A percentile compares a stretch with the other conserved stretches of the same genome.
phyloP scores from a whole-genome alignment of 2,113 vertebrate genomes.

The Benitochromis conjunctus region DNA sequence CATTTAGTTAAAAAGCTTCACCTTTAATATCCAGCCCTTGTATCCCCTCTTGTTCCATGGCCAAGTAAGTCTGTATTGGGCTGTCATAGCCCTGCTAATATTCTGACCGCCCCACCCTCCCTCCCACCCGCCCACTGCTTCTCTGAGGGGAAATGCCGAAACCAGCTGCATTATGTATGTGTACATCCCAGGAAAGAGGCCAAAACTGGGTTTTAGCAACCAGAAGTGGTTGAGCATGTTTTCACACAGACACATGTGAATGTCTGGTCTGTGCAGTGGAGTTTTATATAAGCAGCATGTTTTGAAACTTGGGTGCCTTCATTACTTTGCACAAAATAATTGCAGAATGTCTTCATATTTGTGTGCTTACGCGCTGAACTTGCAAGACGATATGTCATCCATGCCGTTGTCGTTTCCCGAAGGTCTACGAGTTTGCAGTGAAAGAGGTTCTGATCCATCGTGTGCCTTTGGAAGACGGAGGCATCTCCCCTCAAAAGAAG shows the following conservation, averaged over 20 bases:
- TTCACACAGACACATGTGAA: not conserved
- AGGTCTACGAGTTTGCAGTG: slow-evolving; percentile 97
- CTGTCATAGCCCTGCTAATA: not conserved
- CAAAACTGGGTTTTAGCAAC: slow-evolving; percentile 55
- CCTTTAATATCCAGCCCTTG: not conserved
- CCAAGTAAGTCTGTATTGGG: not conserved
- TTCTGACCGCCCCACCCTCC: not conserved
- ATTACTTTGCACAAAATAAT: not conserved
- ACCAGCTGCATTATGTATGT: slow-evolving; percentile 52
- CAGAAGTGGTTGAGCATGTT: not conserved
- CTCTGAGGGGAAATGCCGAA: slow-evolving; percentile 44
- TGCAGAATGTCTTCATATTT: not conserved
- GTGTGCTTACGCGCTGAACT: not conserved
- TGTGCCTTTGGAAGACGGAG: slow-evolving; percentile 86
- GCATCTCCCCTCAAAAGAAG: slow-evolving; percentile 94
- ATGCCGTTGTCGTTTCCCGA: not conserved
- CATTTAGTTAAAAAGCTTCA: not conserved
- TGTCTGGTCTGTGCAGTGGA: slow-evolving; percentile 2
- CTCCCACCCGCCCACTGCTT: slow-evolving; percentile 1
- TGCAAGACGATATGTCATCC: not conserved
- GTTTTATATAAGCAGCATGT: slow-evolving; percentile 10
- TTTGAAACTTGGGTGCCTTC: not conserved
- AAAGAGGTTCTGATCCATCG: slow-evolving; percentile 91
- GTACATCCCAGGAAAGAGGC: slow-evolving; percentile 44
- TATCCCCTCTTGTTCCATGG: not conserved